Evolutionary conservation across 2,888 invertebrate genomes (phyloP).

Genomic region (Apoderus coryli): DNA sequence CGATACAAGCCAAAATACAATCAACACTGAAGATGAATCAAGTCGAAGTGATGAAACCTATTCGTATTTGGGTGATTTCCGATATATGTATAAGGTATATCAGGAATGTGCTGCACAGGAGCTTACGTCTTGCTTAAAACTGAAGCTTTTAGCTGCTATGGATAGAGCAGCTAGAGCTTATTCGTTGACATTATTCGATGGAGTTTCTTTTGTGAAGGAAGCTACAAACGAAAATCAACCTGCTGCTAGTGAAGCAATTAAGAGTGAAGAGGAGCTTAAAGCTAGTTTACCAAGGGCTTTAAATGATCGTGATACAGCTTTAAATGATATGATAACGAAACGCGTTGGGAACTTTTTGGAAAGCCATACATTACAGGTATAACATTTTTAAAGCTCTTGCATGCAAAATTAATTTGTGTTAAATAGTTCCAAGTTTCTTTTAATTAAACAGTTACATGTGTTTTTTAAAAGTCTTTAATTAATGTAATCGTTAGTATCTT

Average conservation of each 20-base stretch:
- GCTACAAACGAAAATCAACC: conserved; percentile 32
- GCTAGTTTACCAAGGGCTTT: conserved; percentile 58
- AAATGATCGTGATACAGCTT: conserved; percentile 53
- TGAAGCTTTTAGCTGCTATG: conserved; percentile 63
- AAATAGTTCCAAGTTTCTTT: too few species aligned
- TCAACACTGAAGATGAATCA: conserved; percentile 22
- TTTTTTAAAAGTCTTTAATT: too few species aligned
- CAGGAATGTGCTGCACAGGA: conserved; percentile 62
- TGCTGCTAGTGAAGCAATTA: conserved; percentile 29
- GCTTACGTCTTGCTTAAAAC: conserved; percentile 58
- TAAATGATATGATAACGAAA: conserved; percentile 62
- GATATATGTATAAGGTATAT: conserved; percentile 63
- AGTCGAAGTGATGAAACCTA: conserved; percentile 26
- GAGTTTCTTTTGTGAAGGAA: conserved; percentile 61
- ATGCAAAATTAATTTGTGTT: too few species aligned
- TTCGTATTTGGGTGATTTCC: conserved; percentile 47
- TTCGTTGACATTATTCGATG: conserved; percentile 51
- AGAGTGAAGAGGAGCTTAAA: conserved; percentile 49
- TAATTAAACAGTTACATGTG: too few species aligned
- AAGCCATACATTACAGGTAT: conserved; percentile 67
- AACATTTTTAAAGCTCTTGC: too few species aligned
- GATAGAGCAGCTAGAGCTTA: conserved; percentile 52
- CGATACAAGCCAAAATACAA: conserved; percentile 35
- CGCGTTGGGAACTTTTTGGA: conserved; percentile 60
- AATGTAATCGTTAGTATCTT: too few species aligned